Conservation (phyloP, 2,797 vertebrate genomes). For the Poecilia gillii region DNA sequence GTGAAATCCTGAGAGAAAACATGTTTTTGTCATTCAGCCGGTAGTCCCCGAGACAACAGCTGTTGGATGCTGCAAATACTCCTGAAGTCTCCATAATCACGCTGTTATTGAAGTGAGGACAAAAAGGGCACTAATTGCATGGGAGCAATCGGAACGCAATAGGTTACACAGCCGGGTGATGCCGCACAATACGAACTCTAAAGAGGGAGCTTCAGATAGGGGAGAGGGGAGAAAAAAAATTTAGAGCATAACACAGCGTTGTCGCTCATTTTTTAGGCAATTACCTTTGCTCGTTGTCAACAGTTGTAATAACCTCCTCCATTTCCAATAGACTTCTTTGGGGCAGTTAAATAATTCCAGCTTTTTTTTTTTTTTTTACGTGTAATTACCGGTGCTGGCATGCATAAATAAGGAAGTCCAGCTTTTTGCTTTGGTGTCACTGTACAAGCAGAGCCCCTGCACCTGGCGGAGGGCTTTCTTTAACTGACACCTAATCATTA, state of each 20-base stretch:
- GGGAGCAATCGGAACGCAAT: constrained; percentile 99
- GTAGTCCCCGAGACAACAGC: constrained; percentile 99
- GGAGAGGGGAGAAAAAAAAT: constrained; percentile 60
- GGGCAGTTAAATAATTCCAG: constrained; percentile 98
- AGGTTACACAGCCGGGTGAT: constrained; percentile 99
- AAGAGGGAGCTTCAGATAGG: constrained; percentile 66
- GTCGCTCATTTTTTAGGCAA: constrained; percentile 99
- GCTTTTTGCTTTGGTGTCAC: constrained; percentile 94
- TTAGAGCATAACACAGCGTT: constrained; percentile 95
- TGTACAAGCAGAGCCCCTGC: constrained; percentile 97
- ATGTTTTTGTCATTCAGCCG: constrained; percentile 99
- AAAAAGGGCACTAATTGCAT: constrained; percentile 99
- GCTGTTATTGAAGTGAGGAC: constrained; percentile 99
- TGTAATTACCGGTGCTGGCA: constrained; percentile 95
- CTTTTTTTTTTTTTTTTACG: constrained; percentile 90
- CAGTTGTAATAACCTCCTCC: constrained; percentile 99
- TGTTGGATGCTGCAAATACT: constrained; percentile 98
- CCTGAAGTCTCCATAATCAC: constrained; percentile 99
- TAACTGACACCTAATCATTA: constrained; percentile 99
- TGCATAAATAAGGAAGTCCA: constrained; percentile 97
- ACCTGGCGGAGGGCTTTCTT: constrained; percentile 93
- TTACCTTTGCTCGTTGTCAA: constrained; percentile 99
- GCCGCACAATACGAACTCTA: constrained; percentile 92
- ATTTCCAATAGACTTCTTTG: constrained; percentile 95
- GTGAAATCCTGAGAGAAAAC: constrained; percentile 97